Conservation (phyloP, 2,113 vertebrate genomes). For the Ictalurus punctatus region DNA sequence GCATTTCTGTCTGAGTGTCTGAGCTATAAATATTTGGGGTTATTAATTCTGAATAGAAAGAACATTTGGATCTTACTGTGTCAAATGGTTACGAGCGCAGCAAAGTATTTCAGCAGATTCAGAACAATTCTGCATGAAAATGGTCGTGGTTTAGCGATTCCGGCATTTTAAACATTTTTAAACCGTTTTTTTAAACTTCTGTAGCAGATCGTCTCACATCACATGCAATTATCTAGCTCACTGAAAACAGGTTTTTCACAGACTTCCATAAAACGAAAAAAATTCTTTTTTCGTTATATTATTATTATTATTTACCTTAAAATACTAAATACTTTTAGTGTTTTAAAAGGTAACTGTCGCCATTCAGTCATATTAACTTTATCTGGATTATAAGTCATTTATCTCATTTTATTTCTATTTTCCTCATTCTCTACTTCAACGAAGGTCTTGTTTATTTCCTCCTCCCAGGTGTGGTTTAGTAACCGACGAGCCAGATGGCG, state of each 20-base stretch:
- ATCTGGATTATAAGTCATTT: neutral
- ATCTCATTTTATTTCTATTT: neutral
- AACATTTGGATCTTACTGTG: neutral
- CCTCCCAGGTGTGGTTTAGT: constrained; percentile 93
- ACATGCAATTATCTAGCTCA: neutral
- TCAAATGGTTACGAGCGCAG: neutral
- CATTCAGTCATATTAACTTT: neutral
- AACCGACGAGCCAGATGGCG: constrained; percentile 96
- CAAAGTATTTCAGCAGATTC: neutral
- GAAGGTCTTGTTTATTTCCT: neutral
- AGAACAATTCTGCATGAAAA: neutral
- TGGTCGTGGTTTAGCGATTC: neutral
- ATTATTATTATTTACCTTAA: neutral
- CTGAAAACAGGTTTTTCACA: neutral
- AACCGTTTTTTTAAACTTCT: neutral
- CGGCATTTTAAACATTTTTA: neutral
- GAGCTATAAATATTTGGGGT: neutral
- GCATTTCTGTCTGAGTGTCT: neutral
- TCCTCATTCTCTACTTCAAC: no score
- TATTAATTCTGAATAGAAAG: constrained; percentile 15
- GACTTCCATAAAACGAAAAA: neutral
- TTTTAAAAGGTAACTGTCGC: neutral
- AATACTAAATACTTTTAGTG: no score
- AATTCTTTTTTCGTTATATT: no score
- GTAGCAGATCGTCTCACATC: neutral